A percentile compares a stretch with the other conserved stretches of the same genome.
These are phyloP conservation scores for Gandaritis pyraliata DNA, from an alignment of 2,888 invertebrate species.

Conservation along the genomic window DNA sequence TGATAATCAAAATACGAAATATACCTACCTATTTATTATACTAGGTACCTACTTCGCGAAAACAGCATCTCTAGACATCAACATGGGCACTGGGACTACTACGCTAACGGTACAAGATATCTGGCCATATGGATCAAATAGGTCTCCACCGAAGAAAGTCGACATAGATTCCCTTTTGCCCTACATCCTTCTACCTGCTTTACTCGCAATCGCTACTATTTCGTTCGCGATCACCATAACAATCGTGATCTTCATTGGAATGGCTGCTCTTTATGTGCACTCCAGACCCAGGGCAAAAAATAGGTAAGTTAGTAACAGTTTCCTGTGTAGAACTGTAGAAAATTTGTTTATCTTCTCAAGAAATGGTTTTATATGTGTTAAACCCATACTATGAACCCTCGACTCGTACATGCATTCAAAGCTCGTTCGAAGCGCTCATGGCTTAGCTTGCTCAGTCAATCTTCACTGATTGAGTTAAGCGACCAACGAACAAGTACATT, in stretches of 20 bases:
- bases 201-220: conserved; percentile 66
- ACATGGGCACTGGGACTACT: conserved; percentile 57
- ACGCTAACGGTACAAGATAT: conserved; percentile 67
- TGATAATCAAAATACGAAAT: background rate
- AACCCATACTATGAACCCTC: too few relatives aligned
- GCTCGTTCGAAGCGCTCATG: too few relatives aligned
- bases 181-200: conserved; percentile 69
- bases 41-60: too few relatives aligned
- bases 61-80: conserved; percentile 9
- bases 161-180: conserved; percentile 70
- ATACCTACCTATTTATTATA: background rate
- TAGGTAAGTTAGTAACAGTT: conserved; percentile 52
- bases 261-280: conserved; percentile 73
- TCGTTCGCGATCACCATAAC: conserved; percentile 67
- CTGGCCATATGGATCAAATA: conserved; percentile 56
- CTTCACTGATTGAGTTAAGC: too few relatives aligned
- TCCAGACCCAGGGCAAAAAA: conserved; percentile 77
- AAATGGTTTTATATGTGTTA: too few relatives aligned
- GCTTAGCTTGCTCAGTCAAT: too few relatives aligned
- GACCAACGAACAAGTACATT: too few relatives aligned
- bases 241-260: conserved; percentile 71
- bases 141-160: conserved; percentile 62
- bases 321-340: too few relatives aligned
- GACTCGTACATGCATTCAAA: too few relatives aligned
- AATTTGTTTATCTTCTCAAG: too few relatives aligned